These are phyloP conservation scores for Egretta garzetta DNA, from an alignment of 2,113 vertebrate genomes.

Conservation along the genomic window DNA sequence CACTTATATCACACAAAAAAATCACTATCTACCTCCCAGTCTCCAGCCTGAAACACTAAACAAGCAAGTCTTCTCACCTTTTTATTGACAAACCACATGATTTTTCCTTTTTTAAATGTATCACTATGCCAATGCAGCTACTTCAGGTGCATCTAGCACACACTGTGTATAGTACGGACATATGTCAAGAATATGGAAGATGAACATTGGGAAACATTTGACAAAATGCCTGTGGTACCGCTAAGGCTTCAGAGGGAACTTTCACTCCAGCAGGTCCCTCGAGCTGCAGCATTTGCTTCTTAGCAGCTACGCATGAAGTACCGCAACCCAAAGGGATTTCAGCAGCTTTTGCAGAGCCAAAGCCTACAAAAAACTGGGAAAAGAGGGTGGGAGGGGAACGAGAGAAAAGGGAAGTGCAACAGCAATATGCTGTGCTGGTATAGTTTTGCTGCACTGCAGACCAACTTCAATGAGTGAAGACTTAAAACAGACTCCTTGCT, in stretches of 20 bases:
- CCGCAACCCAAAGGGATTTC: background rate
- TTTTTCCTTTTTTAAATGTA: background rate
- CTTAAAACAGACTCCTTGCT: background rate
- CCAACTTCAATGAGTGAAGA: background rate
- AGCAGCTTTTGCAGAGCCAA: background rate
- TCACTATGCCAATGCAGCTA: background rate
- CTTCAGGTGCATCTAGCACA: background rate
- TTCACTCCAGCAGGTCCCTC: background rate
- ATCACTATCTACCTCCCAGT: background rate
- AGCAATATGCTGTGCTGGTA: background rate
- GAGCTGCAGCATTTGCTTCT: background rate
- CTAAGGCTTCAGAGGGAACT: background rate
- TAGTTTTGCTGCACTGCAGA: background rate
- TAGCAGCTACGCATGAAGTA: background rate
- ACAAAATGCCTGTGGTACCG: background rate
- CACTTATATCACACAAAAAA: background rate
- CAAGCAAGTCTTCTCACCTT: background rate
- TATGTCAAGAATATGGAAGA: background rate
- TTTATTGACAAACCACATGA: background rate
- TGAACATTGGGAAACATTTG: background rate
- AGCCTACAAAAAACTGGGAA: background rate
- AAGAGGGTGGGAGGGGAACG: background rate
- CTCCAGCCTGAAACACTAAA: background rate
- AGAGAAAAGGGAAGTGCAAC: background rate
- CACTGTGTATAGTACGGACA: rapidly evolving